Base-by-base conservation (phyloP, 2,113 vertebrate species). In the Antechinus stuartii region DNA sequence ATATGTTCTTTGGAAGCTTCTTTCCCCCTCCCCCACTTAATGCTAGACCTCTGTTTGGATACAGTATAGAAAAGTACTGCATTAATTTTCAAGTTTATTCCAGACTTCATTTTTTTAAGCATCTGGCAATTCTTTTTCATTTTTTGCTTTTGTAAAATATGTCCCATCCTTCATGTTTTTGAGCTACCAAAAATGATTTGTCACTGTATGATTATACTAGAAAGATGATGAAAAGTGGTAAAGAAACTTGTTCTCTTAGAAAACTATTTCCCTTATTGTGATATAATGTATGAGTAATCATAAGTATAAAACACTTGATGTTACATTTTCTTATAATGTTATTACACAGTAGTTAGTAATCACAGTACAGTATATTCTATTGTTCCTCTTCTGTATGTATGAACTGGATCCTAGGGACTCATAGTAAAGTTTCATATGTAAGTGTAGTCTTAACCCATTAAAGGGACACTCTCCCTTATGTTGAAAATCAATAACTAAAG, bases 361-460 rank as follows among this genome's bases (percentile, higher is more conserved):
- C 97, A 97, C 90, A 97, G 76, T 97, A 54, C 16, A 90, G 30
- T 93, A 98, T 97, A 95, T 95, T 97, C 54, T 97, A 97, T 97
- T 98, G 97, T 94, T 98, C 98, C 96, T 97, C 96, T 97, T 95
- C 97, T 97, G 93, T 98, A 96, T 97, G 95, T 97, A 91, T 96
- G 95, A 98, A 98, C 92, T 97, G 91, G 98, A 95, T 24, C 19
- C 89, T 97, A 98, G 96, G 97, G 95, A 94, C 96, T 97, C 95
- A 96, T 98, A 96, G 30, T 97, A 96, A 24, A 1, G 50, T 95
- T 97, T 14, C 92, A 90, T 8, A 90, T n/a, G 53, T 54, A 93
- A 22, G 9, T 53, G 94, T 98, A 96, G 94, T 96, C 95, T 97
- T 96, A 92, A 95, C 97, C 90, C 56, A 91, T 94, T 96, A 97